These are phyloP conservation scores for Tilapia sparmanii DNA, from an alignment of 2,113 vertebrate species.

Conservation along the genomic window DNA sequence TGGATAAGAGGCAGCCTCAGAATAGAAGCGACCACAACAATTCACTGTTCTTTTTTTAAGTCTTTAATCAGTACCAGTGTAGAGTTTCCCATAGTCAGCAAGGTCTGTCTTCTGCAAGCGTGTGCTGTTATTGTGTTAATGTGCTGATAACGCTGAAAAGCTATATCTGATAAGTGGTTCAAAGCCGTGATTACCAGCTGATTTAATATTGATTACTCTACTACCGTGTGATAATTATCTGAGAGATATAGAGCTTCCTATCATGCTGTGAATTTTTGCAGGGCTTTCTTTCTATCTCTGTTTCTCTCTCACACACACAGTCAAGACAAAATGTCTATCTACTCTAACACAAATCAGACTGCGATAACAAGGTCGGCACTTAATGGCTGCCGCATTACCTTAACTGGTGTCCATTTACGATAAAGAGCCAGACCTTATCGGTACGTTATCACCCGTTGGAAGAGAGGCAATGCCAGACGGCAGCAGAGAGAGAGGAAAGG, in stretches of 20 bases:
- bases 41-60: neutral
- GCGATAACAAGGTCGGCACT: constrained; percentile 49
- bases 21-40: constrained; percentile 37
- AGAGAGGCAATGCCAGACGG: constrained; percentile 21
- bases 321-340: neutral
- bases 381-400: neutral
- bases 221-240: neutral
- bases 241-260: neutral
- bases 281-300: neutral
- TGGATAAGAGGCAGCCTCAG: constrained; percentile 18
- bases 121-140: neutral
- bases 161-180: neutral
- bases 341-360: constrained; percentile 21
- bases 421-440: constrained; percentile 21
- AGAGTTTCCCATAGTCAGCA: neutral
- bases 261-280: neutral
- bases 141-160: neutral
- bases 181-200: neutral
- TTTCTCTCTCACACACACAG: neutral
- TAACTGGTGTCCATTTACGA: constrained; percentile 17
- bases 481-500: neutral
- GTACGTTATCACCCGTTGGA: constrained; percentile 41
- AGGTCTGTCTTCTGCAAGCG: neutral
- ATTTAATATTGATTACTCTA: neutral
- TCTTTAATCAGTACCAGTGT: neutral